Base-by-base conservation (phyloP, 37 sponge, comb jelly and placozoan species). In the Axinella damicornis region DNA sequence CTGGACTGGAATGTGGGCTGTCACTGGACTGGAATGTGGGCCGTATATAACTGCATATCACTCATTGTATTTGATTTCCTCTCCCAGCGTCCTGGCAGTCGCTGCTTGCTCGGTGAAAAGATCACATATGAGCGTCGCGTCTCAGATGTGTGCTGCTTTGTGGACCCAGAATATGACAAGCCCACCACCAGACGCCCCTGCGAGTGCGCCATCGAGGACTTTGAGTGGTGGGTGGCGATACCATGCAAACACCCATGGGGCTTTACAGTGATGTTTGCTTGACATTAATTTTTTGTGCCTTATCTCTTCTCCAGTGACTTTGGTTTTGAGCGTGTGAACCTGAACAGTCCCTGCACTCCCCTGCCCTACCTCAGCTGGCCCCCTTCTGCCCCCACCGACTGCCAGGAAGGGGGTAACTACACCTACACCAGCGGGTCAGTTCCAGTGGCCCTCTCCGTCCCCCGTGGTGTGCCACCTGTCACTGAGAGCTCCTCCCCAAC, bases 21-120 rank as follows among this genome's bases (percentile, higher is more conserved):
- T 25, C 1, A 30, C 2, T 66, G 28, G 30, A 18, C 30, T 66
- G 67, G 67, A 33, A 24, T 30, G 33, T 34, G 2, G 67, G 2
- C 33, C n/a, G n/a, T n/a, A n/a, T n/a, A n/a, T n/a, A n/a, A n/a
- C n/a, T n/a, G n/a, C n/a, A n/a, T n/a, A n/a, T n/a, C n/a, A n/a
- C n/a, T n/a, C n/a, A n/a, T n/a, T n/a, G n/a, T n/a, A n/a, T n/a
- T n/a, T n/a, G n/a, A n/a, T n/a, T n/a, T n/a, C n/a, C n/a, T n/a
- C 4, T 70, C 55, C n/a, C 52, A 87, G 76, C 81, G 79, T 33
- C 67, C 85, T 1, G 82, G 77, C 9, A 73, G 85, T 27, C 71
- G 78, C 6, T 94, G 95, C 75, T 67, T 94, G 40, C 81, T 92
- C 12, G 95, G 95, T 21, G 89, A 85, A 73, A 74, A 62, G 38